Conservation (phyloP, 2,888 invertebrate species). For the Xanthia togata region DNA sequence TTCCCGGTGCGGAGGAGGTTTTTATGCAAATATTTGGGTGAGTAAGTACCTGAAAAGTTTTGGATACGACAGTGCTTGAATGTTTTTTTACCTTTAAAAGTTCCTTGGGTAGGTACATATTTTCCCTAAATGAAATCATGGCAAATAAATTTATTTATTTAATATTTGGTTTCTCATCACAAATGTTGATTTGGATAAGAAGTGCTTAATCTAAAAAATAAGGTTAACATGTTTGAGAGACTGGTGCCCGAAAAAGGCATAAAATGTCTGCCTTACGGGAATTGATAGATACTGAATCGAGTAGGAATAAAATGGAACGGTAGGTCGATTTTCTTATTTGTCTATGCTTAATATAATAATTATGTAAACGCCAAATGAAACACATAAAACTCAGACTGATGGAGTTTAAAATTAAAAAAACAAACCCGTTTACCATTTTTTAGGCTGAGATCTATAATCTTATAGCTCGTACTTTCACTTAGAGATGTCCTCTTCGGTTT, state of each 20-base stretch:
- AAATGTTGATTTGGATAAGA: no score
- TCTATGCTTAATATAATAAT: no score
- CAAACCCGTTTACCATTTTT: background rate
- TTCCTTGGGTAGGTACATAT: background rate
- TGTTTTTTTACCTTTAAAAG: background rate
- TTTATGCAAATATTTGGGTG: no score
- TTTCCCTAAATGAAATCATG: background rate
- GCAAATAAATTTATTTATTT: background rate
- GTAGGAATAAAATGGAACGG: background rate
- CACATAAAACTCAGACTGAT: background rate
- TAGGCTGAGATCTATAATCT: background rate
- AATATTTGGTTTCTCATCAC: no score
- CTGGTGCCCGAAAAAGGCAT: no score
- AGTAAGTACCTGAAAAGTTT: background rate
- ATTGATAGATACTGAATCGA: background rate
- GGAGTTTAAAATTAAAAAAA: no score
- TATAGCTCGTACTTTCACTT: background rate
- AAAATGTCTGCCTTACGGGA: no score
- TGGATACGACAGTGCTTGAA: background rate
- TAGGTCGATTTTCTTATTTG: background rate
- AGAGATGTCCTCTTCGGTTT: no score
- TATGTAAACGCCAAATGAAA: background rate
- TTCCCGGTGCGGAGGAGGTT: no score
- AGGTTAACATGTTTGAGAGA: no score
- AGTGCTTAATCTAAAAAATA: no score